Evolutionary conservation across 2,888 invertebrate genomes (phyloP).

Genomic region (Mimumesa dahlbomi): DNA sequence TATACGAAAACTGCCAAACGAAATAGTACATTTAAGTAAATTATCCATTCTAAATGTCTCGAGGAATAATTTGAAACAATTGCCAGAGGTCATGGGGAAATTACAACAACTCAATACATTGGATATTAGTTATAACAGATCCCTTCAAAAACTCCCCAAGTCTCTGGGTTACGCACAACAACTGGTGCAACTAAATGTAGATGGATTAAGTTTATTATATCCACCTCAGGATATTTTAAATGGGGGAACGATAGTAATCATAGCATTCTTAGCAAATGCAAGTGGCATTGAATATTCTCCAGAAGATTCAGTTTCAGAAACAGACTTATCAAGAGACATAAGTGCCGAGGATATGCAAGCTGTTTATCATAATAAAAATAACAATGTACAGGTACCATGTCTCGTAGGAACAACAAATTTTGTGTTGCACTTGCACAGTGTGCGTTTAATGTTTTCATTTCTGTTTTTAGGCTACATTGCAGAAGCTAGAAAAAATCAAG

Average conservation of each 20-base stretch:
- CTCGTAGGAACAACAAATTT: slow-evolving; percentile 11
- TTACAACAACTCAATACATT: slow-evolving; percentile 84
- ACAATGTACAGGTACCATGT: slow-evolving; percentile 77
- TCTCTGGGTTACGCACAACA: slow-evolving; percentile 85
- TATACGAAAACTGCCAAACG: slow-evolving; percentile 86
- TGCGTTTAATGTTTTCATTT: slow-evolving; percentile 69
- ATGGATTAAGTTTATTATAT: slow-evolving; percentile 84
- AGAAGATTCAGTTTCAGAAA: slow-evolving; percentile 77
- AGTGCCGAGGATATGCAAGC: slow-evolving; percentile 60
- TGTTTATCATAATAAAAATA: slow-evolving; percentile 69
- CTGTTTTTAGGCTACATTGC: slow-evolving; percentile 83
- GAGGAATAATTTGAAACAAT: slow-evolving; percentile 84
- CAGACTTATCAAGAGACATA: slow-evolving; percentile 69
- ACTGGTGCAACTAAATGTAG: slow-evolving; percentile 84
- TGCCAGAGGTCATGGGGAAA: slow-evolving; percentile 85
- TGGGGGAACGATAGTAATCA: slow-evolving; percentile 84
- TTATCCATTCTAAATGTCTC: slow-evolving; percentile 87
- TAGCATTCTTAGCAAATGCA: slow-evolving; percentile 76
- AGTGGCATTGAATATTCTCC: slow-evolving; percentile 82
- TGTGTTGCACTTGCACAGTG: slow-evolving; percentile 38
- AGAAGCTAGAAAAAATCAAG: slow-evolving; percentile 83
- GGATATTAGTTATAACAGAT: slow-evolving; percentile 83
- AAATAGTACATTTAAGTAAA: slow-evolving; percentile 84
- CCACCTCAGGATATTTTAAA: slow-evolving; percentile 84
- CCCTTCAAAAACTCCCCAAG: slow-evolving; percentile 84